Percentiles rank a stretch among this genome's conserved stretches.
These are phyloP conservation scores for Gisinianus flammeolus DNA, from an alignment of 2,888 invertebrate genomes.

Conservation along the genomic window DNA sequence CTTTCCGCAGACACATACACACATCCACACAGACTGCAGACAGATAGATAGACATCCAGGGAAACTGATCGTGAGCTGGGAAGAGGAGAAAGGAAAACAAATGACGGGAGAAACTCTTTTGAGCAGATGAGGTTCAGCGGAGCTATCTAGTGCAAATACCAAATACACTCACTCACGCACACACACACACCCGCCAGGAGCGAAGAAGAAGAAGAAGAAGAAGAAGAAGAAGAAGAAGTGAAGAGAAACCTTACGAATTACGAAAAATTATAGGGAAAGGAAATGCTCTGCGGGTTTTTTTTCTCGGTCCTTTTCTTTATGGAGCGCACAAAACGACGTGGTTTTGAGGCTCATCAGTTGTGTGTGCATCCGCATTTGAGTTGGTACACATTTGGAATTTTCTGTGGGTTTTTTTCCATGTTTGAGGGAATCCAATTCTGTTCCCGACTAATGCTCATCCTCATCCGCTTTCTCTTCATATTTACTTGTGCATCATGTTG, in stretches of 20 bases:
- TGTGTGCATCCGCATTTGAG: too few species aligned
- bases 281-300: neutral
- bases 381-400: too few species aligned
- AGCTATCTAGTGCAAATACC: too few species aligned
- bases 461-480: neutral
- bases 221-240: neutral
- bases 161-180: too few species aligned
- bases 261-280: neutral
- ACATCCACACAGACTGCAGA: neutral
- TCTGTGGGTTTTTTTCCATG: too few species aligned
- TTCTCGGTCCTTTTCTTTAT: neutral
- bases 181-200: too few species aligned
- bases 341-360: too few species aligned
- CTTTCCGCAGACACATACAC: neutral
- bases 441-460: too few species aligned
- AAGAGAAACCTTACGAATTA: conserved; percentile 3
- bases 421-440: too few species aligned
- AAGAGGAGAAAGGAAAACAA: conserved; percentile 13
- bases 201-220: neutral
- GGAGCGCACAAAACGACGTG: too few species aligned
- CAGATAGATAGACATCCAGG: neutral
- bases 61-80: neutral
- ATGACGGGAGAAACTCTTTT: conserved; percentile 23
- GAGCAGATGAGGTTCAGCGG: conserved; percentile 23
- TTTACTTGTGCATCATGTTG: conserved; percentile 28